phyloP scores from a whole-genome alignment of 2,797 vertebrate species.

The Poecilia wingei region DNA sequence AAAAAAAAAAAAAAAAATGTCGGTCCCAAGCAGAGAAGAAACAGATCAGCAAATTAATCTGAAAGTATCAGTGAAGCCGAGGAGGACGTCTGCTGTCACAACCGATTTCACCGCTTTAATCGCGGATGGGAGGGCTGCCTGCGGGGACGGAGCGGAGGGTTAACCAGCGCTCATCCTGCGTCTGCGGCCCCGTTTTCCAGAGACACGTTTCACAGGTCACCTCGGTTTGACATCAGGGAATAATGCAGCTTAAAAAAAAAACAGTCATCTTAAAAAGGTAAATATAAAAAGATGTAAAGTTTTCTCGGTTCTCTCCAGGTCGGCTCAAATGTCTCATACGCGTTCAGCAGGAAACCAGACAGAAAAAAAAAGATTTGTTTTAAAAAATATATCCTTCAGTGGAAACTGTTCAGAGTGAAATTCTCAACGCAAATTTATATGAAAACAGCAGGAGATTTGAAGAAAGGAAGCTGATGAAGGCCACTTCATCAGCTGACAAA shows the following conservation, averaged over 20 bases:
- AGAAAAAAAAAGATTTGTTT: slow-evolving; percentile 19
- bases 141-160: slow-evolving; percentile 50
- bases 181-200: neutral
- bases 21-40: slow-evolving; percentile 72
- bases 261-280: neutral
- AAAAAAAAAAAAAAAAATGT: slow-evolving; percentile 24
- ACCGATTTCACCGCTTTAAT: slow-evolving; percentile 76
- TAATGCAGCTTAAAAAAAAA: neutral
- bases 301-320: slow-evolving; percentile 34
- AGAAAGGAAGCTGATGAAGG: slow-evolving; percentile 34
- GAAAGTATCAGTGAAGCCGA: slow-evolving; percentile 68
- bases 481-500: slow-evolving; percentile 29
- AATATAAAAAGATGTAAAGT: neutral
- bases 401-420: slow-evolving; percentile 45
- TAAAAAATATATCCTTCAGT: slow-evolving; percentile 52
- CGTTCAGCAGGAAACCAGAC: slow-evolving; percentile 30
- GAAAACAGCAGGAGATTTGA: slow-evolving; percentile 61
- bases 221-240: neutral
- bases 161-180: slow-evolving; percentile 8
- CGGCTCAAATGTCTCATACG: neutral
- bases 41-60: slow-evolving; percentile 75
- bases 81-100: slow-evolving; percentile 81
- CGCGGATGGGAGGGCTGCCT: slow-evolving; percentile 57
- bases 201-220: slow-evolving; percentile 7
- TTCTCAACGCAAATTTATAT: slow-evolving; percentile 65